Evolutionary conservation across 1,140 invertebrate genomes (phyloP).

Genomic region (Scaptomyza hsui): DNA sequence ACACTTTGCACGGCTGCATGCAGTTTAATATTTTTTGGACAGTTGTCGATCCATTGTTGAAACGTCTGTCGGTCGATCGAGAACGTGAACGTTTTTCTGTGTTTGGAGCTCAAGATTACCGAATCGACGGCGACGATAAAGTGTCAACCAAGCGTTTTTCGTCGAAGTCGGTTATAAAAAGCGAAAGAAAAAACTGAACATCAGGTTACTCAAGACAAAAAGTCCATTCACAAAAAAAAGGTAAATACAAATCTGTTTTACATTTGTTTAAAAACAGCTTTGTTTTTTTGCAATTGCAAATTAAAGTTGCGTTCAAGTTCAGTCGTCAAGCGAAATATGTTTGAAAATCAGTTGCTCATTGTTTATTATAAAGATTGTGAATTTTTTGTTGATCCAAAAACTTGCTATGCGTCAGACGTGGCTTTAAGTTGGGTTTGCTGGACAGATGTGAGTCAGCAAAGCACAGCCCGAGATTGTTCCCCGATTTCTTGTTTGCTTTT

Average conservation of each 20-base stretch:
- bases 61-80: conserved; percentile 15
- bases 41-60: conserved; percentile 27
- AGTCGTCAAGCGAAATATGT: conserved; percentile 11
- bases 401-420: conserved; percentile 42
- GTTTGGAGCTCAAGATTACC: conserved; percentile 54
- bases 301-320: conserved; percentile 20
- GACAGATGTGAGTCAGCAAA: conserved; percentile 34
- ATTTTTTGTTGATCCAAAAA: conserved; percentile 7
- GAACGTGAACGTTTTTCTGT: conserved; percentile 18
- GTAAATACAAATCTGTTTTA: conserved; percentile 31
- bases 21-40: conserved; percentile 18
- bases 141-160: conserved; percentile 65
- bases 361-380: conserved; percentile 1
- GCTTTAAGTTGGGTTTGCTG: conserved; percentile 1
- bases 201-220: conserved; percentile 18
- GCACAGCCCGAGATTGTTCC: conserved; percentile 22
- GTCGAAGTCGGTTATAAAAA: conserved; percentile 31
- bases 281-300: not conserved
- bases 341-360: conserved; percentile 33
- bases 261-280: conserved; percentile 38
- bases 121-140: conserved; percentile 40
- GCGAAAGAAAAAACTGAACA: conserved; percentile 12
- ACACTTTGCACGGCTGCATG: not conserved
- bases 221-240: conserved; percentile 29
- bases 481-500: conserved; percentile 28